A percentile compares a stretch with the other conserved stretches of the same genome.
Evolutionary conservation across 2,888 invertebrate species (phyloP).

Genomic region (Pinctada fucata): DNA sequence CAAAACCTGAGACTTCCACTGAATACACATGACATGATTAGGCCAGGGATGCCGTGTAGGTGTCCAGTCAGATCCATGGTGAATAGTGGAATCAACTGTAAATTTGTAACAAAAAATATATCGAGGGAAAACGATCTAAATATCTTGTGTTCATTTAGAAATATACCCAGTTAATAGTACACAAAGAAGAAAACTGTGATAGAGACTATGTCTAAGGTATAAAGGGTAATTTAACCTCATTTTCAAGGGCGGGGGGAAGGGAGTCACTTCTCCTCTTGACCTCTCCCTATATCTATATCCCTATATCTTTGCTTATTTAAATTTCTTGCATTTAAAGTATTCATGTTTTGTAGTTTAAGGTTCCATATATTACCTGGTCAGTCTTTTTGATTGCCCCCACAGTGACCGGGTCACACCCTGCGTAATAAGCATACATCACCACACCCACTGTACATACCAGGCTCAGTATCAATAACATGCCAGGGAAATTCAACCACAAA

Average conservation of each 20-base stretch:
- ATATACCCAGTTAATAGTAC: too few species aligned
- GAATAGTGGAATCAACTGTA: slow-evolving; percentile 48
- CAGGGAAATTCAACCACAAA: slow-evolving; percentile 85
- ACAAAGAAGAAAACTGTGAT: too few species aligned
- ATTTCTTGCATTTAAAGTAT: too few species aligned
- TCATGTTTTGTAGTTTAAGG: too few species aligned
- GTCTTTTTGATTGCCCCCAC: slow-evolving; percentile 80
- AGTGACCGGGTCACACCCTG: slow-evolving; percentile 89
- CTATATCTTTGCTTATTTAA: too few species aligned
- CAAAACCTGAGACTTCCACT: slow-evolving; percentile 55
- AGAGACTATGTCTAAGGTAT: too few species aligned
- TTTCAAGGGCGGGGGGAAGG: too few species aligned
- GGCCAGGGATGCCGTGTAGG: slow-evolving; percentile 51
- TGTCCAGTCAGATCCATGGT: slow-evolving; percentile 55
- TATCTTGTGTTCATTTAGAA: too few species aligned
- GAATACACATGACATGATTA: slow-evolving; percentile 54
- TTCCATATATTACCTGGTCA: slow-evolving; percentile 77
- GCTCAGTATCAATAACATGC: slow-evolving; percentile 88
- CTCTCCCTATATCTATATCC: too few species aligned
- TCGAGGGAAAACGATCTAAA: too few species aligned
- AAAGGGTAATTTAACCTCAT: too few species aligned
- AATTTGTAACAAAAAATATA: background rate
- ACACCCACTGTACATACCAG: slow-evolving; percentile 92
- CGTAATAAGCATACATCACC: slow-evolving; percentile 88
- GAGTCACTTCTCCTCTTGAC: too few species aligned